A percentile compares a stretch with the other conserved stretches of the same genome.
Evolutionary conservation across 2,888 invertebrate species (phyloP).

Genomic region (Diarsia brunnea): DNA sequence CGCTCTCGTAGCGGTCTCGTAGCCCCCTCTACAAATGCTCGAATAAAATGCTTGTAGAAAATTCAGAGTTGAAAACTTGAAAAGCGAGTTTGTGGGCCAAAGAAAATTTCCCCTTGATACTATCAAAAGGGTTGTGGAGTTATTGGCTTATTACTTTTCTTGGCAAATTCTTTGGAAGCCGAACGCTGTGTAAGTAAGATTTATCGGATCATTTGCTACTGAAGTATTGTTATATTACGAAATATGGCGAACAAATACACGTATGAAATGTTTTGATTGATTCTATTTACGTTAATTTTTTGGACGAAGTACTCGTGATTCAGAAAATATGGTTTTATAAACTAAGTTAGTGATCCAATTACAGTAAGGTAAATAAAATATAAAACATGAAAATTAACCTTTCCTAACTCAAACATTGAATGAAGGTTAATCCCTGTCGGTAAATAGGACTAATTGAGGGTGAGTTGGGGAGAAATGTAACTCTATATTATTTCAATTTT

Average conservation of each 20-base stretch:
- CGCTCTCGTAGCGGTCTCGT: slow-evolving; percentile 76
- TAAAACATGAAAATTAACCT: slow-evolving; percentile 23
- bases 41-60: slow-evolving; percentile 70
- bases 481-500: slow-evolving; percentile 50
- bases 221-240: slow-evolving; percentile 52
- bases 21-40: slow-evolving; percentile 68
- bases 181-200: slow-evolving; percentile 48
- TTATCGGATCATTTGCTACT: slow-evolving; percentile 63
- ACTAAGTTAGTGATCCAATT: not conserved
- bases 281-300: slow-evolving; percentile 52
- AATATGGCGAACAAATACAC: slow-evolving; percentile 52
- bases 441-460: slow-evolving; percentile 57
- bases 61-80: slow-evolving; percentile 59
- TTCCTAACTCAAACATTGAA: slow-evolving; percentile 30
- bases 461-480: slow-evolving; percentile 29
- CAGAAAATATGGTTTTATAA: slow-evolving; percentile 14
- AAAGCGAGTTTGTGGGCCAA: slow-evolving; percentile 54
- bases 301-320: not conserved
- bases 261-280: slow-evolving; percentile 53
- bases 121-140: slow-evolving; percentile 63
- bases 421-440: slow-evolving; percentile 32
- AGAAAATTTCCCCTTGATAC: slow-evolving; percentile 61
- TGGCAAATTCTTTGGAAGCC: slow-evolving; percentile 51
- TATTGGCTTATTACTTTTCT: slow-evolving; percentile 67
- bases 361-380: slow-evolving; percentile 14